Base-by-base conservation (phyloP, 92 coral and sea anemone species). In the Palythoa grandis region DNA sequence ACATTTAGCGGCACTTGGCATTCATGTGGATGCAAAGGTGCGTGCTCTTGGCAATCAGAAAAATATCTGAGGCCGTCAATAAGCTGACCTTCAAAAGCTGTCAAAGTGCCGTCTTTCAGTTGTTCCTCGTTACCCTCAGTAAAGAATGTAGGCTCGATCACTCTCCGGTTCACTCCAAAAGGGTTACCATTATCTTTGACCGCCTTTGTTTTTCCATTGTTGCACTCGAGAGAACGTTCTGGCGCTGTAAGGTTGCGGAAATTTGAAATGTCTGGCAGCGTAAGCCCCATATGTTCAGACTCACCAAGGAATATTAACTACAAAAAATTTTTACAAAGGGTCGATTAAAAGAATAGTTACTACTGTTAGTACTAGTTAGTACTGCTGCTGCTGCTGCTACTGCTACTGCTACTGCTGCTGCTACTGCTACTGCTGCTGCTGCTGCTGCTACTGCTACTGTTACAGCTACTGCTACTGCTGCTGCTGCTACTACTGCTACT, bases 261-360 rank as follows among this genome's bases (percentile, higher is more conserved):
- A 8, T 29, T 69, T 2, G 74, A 69, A 10, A 69, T 69, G 40
- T 69, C 47, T 24, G 74, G 74, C 17, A 69, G 7, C 1, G 74
- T 25, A 69, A 69, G 19, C 2, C 74, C 74, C 47, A 69, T 29
- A 24, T 69, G 74, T 24, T 69, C 74, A 5, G 74, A 69, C 74
- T 69, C 74, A 69, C 74, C 74, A 69, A 69, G 74, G 43, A 69
- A 69, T 10, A 69, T 11, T 7, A 69, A 25, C 74, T 69, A 37
- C 35, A 69, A 69, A 15, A 69, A 69, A 25, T 17, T 56, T 54
- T 9, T 17, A 56, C 15, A 56, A 12, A 17, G 69, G 0, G 23
- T 63, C 22, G 68, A 15, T 61, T 56, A 56, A 12, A 12, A 52
- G 13, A 12, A 56, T 56, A 16, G 19, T 5, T 43, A 56, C 16